Conservation (phyloP, 2,888 invertebrate species). For the Metopia argyrocephala region DNA sequence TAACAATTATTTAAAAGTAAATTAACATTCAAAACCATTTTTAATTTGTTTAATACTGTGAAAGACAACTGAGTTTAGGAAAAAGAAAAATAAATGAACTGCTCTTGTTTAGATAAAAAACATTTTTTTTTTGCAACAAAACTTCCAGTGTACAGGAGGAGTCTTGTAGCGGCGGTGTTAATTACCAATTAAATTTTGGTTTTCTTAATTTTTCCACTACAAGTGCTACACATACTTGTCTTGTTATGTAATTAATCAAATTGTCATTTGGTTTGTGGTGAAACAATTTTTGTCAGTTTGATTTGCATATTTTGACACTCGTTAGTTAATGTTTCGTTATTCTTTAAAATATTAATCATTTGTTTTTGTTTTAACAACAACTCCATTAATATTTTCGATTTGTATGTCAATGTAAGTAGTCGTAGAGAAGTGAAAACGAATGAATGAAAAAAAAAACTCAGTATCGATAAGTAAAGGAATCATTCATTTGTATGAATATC, state of each 20-base stretch:
- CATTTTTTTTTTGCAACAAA: no score
- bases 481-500: no score
- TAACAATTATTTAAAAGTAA: slow-evolving; percentile 52
- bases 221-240: no score
- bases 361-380: slow-evolving; percentile 42
- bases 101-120: no score
- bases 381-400: no score
- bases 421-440: slow-evolving; percentile 34
- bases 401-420: no score
- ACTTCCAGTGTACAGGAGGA: no score
- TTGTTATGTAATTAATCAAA: slow-evolving; percentile 55
- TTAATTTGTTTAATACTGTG: no score
- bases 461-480: no score
- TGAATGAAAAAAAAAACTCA: slow-evolving; percentile 23
- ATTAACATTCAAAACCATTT: no score
- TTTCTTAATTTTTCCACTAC: neutral
- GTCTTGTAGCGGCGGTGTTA: neutral
- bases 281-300: slow-evolving; percentile 64
- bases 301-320: slow-evolving; percentile 76
- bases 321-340: slow-evolving; percentile 72
- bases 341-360: slow-evolving; percentile 53
- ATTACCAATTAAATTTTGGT: neutral
- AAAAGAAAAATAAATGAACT: no score
- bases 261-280: slow-evolving; percentile 46
- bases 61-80: no score